Evolutionary conservation across 1,140 invertebrate genomes (phyloP).

Genomic region (Trachymyrmex cornetzi): DNA sequence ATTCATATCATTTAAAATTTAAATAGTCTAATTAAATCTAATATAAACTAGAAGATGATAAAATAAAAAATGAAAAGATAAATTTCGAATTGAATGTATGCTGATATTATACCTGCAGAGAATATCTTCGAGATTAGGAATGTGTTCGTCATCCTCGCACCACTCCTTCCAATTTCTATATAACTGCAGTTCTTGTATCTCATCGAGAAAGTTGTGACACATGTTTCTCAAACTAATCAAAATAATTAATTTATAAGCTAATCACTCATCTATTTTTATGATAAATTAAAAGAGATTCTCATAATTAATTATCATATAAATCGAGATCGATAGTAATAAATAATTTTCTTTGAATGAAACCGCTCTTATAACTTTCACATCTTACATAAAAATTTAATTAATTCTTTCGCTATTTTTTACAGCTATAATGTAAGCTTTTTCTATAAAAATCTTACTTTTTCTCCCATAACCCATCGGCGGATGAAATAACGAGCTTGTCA

Average conservation of each 20-base stretch:
- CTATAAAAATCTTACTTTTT: slow-evolving; percentile 68
- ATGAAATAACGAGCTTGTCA: slow-evolving; percentile 75
- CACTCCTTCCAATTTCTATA: slow-evolving; percentile 79
- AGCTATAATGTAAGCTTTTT: not conserved
- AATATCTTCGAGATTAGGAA: slow-evolving; percentile 65
- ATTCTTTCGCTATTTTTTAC: too few relatives aligned
- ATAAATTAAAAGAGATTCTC: not conserved
- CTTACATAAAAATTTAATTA: not conserved
- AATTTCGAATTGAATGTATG: not conserved
- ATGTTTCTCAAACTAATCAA: slow-evolving; percentile 75
- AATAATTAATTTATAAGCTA: not conserved
- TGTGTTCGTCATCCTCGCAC: slow-evolving; percentile 63
- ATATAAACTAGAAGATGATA: not conserved
- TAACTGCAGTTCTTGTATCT: slow-evolving; percentile 72
- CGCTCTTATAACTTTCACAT: not conserved
- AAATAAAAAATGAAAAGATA: not conserved
- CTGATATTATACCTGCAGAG: slow-evolving; percentile 75
- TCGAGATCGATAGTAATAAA: not conserved
- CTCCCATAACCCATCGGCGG: slow-evolving; percentile 78
- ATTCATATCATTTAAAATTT: not conserved
- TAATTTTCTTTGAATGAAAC: not conserved
- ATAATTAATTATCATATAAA: not conserved
- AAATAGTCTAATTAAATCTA: not conserved
- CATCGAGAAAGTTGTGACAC: slow-evolving; percentile 78
- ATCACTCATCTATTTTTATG: too few relatives aligned